These are phyloP conservation scores for Amphibalanus amphitrite DNA, from an alignment of 1,140 invertebrate genomes.

Conservation along the genomic window DNA sequence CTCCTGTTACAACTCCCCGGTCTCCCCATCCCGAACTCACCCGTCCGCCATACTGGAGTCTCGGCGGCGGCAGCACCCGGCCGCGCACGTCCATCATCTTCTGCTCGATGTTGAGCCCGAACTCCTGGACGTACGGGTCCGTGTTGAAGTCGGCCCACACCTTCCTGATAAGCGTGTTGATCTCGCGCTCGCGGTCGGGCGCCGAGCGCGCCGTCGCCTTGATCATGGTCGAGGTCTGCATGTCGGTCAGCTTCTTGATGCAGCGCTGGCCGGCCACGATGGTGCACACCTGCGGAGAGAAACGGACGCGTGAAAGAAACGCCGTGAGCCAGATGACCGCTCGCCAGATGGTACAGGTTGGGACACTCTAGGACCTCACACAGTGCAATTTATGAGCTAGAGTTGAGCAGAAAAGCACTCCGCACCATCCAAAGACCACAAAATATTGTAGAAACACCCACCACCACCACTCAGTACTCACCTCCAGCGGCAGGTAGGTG, in stretches of 20 bases:
- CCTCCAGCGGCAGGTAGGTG: constrained; percentile 92
- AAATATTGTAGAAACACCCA: no score
- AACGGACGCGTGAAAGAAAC: no score
- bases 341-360: no score
- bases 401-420: no score
- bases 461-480: no score
- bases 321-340: no score
- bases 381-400: no score
- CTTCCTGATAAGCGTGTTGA: constrained; percentile 88
- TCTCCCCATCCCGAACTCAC: no score
- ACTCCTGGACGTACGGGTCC: constrained; percentile 96
- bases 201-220: constrained; percentile 96
- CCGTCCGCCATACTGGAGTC: constrained; percentile 97
- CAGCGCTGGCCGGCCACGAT: constrained; percentile 97
- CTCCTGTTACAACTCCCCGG: no score
- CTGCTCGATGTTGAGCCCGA: constrained; percentile 90
- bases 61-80: constrained; percentile 87
- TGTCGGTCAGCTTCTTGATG: constrained; percentile 98
- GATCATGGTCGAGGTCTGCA: constrained; percentile 99
- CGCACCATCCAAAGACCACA: no score
- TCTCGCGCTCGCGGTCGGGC: constrained; percentile 95
- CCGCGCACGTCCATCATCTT: constrained; percentile 99
- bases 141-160: constrained; percentile 84
- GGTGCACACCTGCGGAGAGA: constrained; percentile 51
- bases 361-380: no score